Evolutionary conservation across 2,888 invertebrate genomes (phyloP), one percentile per base, ranked within the genome.

Genomic region (Microplitis manilae): DNA sequence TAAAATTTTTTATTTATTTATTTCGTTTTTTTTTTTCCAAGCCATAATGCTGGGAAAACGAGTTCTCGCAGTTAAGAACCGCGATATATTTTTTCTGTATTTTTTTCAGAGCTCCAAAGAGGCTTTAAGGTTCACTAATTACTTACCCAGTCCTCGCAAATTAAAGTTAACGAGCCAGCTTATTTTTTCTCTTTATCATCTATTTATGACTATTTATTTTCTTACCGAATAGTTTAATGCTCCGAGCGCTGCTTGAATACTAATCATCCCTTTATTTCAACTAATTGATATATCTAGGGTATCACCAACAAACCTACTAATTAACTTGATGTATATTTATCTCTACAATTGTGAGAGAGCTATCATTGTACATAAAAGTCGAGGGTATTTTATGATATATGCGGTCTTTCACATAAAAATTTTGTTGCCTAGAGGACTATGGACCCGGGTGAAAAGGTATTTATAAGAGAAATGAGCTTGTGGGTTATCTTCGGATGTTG

Each of bases 401-500:
- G 6, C 20, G 9, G 40, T 20, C 6, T 70, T 30, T 30, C 17
- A n/a, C 8, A 41, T 9, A 7, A 73, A 41, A 73, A 73, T 17
- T 73, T 17, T 13, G 13, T 6, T 41, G 73, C 38, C 13, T 15
- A n/a, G 38, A 15, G 68, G 68, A 68, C 17, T 41, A 61, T 60
- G 61, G 68, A 60, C 8, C 41, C 13, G 67, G 74, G 69, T 68
- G 62, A 39, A 64, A 59, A 50, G 50, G 50, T 13, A 67, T 79
- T 77, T 64, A 76, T 64, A 40, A 76, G 68, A 72, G 41, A 72
- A 72, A 72, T 67, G 72, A 69, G 72, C 68, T 68, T 74, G 75
- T 77, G 80, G 85, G 81, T 85, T 86, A 86, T 86, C 85, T 83
- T 83, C 82, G 80, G 81, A 77, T 69, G 77, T 82, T 81, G 17